Percentiles rank a stretch among this genome's conserved stretches.
Evolutionary conservation across 2,113 vertebrate genomes (phyloP).

Genomic region (Ageneiosus marmoratus): DNA sequence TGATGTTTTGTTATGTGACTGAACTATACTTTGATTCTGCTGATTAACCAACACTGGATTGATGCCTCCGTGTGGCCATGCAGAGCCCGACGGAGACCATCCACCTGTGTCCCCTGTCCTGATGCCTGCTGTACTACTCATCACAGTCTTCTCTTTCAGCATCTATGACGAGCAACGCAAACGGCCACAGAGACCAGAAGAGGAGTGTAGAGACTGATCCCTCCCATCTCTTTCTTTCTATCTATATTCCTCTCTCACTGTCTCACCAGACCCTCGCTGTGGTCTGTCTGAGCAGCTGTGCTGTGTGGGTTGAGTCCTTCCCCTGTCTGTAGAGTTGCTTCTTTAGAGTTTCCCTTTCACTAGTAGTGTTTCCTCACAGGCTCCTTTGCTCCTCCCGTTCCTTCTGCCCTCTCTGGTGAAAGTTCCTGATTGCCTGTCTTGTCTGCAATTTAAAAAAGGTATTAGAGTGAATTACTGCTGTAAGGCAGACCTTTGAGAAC

Average conservation of each 20-base stretch:
- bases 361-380: conserved; percentile 48
- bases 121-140: conserved; percentile 40
- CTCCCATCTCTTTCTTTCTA: conserved; percentile 42
- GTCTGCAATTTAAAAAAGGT: conserved; percentile 79
- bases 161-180: conserved; percentile 48
- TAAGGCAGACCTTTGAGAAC: conserved; percentile 47
- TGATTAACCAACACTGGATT: conserved; percentile 59
- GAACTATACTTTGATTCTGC: conserved; percentile 28
- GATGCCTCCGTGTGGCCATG: conserved; percentile 29
- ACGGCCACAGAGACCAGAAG: conserved; percentile 39
- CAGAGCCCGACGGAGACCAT: conserved; percentile 24
- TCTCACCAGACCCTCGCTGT: conserved; percentile 52
- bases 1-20: conserved; percentile 21
- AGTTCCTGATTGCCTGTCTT: conserved; percentile 99
- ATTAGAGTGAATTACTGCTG: conserved; percentile 29
- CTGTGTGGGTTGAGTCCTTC: conserved; percentile 67
- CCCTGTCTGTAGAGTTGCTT: conserved; percentile 68
- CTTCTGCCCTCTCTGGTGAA: conserved; percentile 85
- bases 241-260: conserved; percentile 35
- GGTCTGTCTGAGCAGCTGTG: conserved; percentile 70
- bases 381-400: conserved; percentile 48
- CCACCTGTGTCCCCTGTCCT: conserved; percentile 25
- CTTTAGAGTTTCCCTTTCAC: conserved; percentile 64
- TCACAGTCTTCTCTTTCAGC: conserved; percentile 67
- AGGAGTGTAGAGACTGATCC: conserved; percentile 48